phyloP scores from a whole-genome alignment of 2,113 vertebrate species.

The Megaceryle torquata region DNA sequence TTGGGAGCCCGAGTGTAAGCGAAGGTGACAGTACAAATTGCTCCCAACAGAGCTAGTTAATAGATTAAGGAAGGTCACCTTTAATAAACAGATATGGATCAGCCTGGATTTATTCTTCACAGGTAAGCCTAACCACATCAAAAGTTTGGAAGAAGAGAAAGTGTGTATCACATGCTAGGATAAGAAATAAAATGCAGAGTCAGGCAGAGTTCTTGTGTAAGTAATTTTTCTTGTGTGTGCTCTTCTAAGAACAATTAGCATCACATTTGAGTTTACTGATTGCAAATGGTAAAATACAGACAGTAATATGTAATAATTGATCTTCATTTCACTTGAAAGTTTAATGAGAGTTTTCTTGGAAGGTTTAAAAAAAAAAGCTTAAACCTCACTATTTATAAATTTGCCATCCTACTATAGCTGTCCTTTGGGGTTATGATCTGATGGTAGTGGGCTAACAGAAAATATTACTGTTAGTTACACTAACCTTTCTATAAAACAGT shows the following conservation, averaged over 20 bases:
- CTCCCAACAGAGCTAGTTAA: not conserved
- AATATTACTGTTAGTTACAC: slow-evolving; percentile 54
- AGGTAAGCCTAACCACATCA: not conserved
- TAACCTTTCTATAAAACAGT: slow-evolving; percentile 31
- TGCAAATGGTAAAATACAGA: not conserved
- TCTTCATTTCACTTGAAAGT: not conserved
- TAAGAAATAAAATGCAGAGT: not conserved
- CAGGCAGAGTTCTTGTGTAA: not conserved
- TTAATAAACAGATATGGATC: not conserved
- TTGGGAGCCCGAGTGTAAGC: not conserved
- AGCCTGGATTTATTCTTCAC: not conserved
- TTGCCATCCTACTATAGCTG: not conserved
- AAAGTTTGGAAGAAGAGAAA: not conserved
- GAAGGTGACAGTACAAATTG: not conserved
- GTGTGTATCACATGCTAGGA: not conserved
- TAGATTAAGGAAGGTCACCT: not conserved
- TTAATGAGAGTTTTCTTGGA: not conserved
- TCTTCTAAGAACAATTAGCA: not conserved
- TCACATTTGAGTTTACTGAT: not conserved
- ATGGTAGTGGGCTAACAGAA: slow-evolving; percentile 64
- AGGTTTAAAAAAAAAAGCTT: not conserved
- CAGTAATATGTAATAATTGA: not conserved
- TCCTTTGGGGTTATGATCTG: slow-evolving; percentile 35
- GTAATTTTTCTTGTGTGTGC: not conserved
- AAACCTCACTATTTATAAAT: not conserved